Conservation (phyloP, 2,797 vertebrate genomes). For the Lutjanus argentimaculatus region DNA sequence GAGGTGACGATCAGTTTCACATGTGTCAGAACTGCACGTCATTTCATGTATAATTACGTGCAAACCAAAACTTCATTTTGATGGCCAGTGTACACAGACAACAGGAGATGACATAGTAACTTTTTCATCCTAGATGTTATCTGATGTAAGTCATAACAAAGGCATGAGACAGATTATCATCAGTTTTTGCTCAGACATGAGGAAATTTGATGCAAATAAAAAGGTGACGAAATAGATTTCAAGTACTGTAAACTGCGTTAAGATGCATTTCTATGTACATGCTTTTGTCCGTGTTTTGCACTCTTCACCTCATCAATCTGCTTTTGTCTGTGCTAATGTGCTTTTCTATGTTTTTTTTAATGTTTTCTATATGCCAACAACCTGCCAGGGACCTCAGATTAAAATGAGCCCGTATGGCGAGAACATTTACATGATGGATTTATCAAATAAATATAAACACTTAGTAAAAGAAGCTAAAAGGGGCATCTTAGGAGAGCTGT, state of each 20-base stretch:
- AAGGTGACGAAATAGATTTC: not conserved
- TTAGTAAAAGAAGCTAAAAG: not conserved
- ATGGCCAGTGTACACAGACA: not conserved
- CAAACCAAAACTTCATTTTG: not conserved
- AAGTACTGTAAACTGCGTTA: not conserved
- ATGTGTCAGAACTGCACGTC: conserved; percentile 31
- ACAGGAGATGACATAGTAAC: conserved; percentile 10
- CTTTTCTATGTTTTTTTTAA: too few relatives aligned
- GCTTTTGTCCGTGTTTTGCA: too few relatives aligned
- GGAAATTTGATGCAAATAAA: not conserved
- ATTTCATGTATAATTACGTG: not conserved
- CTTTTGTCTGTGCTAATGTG: too few relatives aligned
- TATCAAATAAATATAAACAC: not conserved
- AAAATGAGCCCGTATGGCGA: too few relatives aligned
- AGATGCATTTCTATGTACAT: not conserved
- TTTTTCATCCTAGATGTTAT: conserved; percentile 3
- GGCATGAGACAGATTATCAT: not conserved
- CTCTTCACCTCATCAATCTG: too few relatives aligned
- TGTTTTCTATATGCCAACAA: too few relatives aligned
- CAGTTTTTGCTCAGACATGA: not conserved
- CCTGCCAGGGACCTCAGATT: too few relatives aligned
- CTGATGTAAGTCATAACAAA: conserved; percentile 2
- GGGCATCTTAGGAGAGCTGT: not conserved
- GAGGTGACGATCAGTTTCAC: conserved; percentile 27
- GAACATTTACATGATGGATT: too few relatives aligned